These are phyloP conservation scores for Trinorchestia longiramus DNA, from an alignment of 1,140 invertebrate species.

Conservation along the genomic window DNA sequence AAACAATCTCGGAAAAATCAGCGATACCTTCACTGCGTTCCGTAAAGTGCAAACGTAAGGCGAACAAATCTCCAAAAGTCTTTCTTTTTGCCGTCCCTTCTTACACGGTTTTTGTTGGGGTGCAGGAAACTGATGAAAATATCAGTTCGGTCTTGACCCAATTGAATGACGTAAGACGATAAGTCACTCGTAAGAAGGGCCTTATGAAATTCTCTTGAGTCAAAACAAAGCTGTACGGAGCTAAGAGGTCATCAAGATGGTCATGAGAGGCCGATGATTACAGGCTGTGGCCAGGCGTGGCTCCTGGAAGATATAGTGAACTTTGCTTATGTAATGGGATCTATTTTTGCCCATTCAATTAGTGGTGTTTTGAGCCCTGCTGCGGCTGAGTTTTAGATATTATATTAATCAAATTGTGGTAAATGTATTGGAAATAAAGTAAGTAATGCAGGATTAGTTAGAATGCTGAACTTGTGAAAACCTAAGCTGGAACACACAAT, in stretches of 20 bases:
- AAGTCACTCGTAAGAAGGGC: background rate
- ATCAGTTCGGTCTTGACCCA: constrained; percentile 20
- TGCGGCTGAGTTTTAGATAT: background rate
- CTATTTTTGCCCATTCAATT: background rate
- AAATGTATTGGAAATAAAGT: too few species aligned
- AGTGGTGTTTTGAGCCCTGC: background rate
- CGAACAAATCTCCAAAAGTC: background rate
- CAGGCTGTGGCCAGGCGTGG: background rate
- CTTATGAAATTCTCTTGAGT: background rate
- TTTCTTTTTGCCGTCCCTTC: too few species aligned
- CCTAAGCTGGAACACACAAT: background rate
- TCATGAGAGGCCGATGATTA: background rate
- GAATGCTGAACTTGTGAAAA: background rate
- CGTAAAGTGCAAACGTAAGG: background rate
- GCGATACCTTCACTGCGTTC: background rate
- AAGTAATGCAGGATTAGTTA: background rate
- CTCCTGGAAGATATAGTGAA: background rate
- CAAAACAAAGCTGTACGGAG: background rate
- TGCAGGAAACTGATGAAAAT: background rate
- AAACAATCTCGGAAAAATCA: too few species aligned
- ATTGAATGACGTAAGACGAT: constrained; percentile 11
- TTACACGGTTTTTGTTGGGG: background rate
- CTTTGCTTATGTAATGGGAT: background rate
- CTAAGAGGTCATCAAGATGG: background rate
- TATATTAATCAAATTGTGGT: background rate